A percentile compares a stretch with the other conserved stretches of the same genome.
phyloP scores from a whole-genome alignment of 2,888 invertebrate genomes.

The Muscina levida region DNA sequence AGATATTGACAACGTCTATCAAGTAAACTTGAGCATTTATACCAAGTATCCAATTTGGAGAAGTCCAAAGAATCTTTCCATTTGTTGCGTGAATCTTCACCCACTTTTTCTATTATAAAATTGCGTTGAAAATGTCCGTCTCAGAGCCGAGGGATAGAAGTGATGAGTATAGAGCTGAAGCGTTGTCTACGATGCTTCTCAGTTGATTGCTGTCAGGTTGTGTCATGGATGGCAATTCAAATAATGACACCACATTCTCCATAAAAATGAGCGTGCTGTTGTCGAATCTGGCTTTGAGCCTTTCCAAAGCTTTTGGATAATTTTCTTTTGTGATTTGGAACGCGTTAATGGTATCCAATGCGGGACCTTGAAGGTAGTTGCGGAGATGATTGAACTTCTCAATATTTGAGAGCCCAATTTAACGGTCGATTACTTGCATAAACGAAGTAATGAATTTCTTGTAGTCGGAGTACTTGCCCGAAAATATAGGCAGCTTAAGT shows the following conservation, averaged over 20 bases:
- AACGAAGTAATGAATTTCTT: slow-evolving; percentile 54
- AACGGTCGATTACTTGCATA: slow-evolving; percentile 43
- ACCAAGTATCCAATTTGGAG: slow-evolving; percentile 47
- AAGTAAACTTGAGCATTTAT: slow-evolving; percentile 44
- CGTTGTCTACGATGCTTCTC: slow-evolving; percentile 44
- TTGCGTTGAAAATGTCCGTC: slow-evolving; percentile 49
- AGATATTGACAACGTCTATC: slow-evolving; percentile 42
- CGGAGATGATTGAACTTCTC: slow-evolving; percentile 54
- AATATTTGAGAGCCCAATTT: slow-evolving; percentile 42
- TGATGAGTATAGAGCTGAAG: slow-evolving; percentile 46
- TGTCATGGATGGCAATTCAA: slow-evolving; percentile 30
- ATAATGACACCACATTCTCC: slow-evolving; percentile 41
- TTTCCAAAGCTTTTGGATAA: slow-evolving; percentile 45
- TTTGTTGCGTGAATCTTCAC: slow-evolving; percentile 41
- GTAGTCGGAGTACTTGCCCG: slow-evolving; percentile 52
- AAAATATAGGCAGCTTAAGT: slow-evolving; percentile 42
- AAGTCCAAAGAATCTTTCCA: slow-evolving; percentile 59
- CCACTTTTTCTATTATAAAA: slow-evolving; percentile 44
- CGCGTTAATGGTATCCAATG: slow-evolving; percentile 45
- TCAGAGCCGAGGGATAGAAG: slow-evolving; percentile 33
- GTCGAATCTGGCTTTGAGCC: slow-evolving; percentile 49
- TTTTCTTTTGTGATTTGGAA: slow-evolving; percentile 52
- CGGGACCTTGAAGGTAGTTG: slow-evolving; percentile 36
- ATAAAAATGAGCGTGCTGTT: slow-evolving; percentile 46
- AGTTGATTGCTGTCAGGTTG: slow-evolving; percentile 27